Evolutionary conservation across 2,888 invertebrate species (phyloP), one percentile per base, ranked within the genome.

Genomic region (Drosophila vallismaia): DNA sequence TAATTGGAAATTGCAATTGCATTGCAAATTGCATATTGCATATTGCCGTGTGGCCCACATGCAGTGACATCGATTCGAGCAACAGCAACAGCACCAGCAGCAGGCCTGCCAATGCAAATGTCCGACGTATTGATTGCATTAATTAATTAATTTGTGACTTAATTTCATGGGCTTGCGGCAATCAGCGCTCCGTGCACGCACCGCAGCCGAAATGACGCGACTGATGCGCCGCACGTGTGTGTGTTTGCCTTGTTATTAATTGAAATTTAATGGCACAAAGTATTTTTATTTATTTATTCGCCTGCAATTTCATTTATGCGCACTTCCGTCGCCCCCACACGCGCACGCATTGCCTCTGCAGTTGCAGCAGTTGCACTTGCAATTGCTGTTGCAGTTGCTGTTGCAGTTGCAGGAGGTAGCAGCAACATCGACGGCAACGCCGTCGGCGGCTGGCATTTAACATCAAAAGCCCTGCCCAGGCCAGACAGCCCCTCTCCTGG

Each of bases 261-360:
- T 90, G 90, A 90, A 90, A 88, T 90, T 89, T 90, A 89, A 90
- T 89, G 90, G 90, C 78, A 75, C 87, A 87, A 84, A 74, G 77
- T 77, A 83, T 75, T 87, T 88, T 88, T 88, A 89, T 86, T 80
- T 86, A 89, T 88, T 80, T 86, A 86, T 88, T 76, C 84, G 68
- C 64, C 74, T 80, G 86, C 80, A 75, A 83, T 78, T 88, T 83
- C 86, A 83, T 83, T 83, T 83, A 83, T 86, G 83, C 86, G 88
- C 71, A 83, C 86, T 83, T 83, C 83, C 83, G 88, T 74, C 76
- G 76, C 71, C 62, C 76, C 45, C 74, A 48, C 48, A 38, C 31
- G 3, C 50, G 28, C 26, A 26, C 50, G 31, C 31, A 49, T 14
- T 10, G 45, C 7, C 26, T 10, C 52, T 10, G 58, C 48, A 28